Evolutionary conservation across 2,113 vertebrate species (phyloP), one percentile per base, ranked within the genome.

Genomic region (Nymphicus hollandicus): DNA sequence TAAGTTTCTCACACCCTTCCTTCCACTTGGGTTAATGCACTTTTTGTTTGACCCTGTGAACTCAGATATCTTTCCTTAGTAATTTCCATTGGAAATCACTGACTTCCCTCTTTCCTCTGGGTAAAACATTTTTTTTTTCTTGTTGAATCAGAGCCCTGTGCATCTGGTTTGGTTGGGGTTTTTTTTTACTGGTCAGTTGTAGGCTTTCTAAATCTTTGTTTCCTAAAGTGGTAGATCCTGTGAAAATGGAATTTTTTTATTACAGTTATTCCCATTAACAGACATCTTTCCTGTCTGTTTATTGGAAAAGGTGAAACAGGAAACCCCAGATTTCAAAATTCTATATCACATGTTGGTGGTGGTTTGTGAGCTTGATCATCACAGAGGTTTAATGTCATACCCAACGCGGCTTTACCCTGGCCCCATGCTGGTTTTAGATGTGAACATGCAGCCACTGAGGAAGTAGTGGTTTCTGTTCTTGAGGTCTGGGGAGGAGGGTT

Each of bases 401-500:
- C 24, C 89, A 86, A 37, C 46, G 31, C 2, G 2, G 74, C 41
- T 91, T 76, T 82, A 72, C 73, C 43, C 89, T 78, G 87, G 66
- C 60, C 53, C 44, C 0, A 0, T 41, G 56, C 84, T 85, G 76
- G 12, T 82, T 95, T 85, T 91, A 91, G 78, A 65, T 0, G 1
- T 0, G 6, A 76, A 15, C 66, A 16, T 56, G 35, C 49, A 79
- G 61, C 9, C 1, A 15, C 52, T 85, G 81, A 94, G 95, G 89
- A 91, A 94, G 78, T 94, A 41, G 61, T 79, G 66, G 91, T 95
- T 95, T 93, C 89, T 94, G 81, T 86, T 87, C 5, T 1, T 69
- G 78, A 85, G 74, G 46, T 83, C 88, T 80, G 58, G 15, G 17
- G 47, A 65, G 28, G 15, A 41, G 24, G 24, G 20, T 19, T 79